A percentile compares a stretch with the other conserved stretches of the same genome.
phyloP scores from a whole-genome alignment of 1,140 invertebrate genomes.

The Anoplolepis gracilipes region DNA sequence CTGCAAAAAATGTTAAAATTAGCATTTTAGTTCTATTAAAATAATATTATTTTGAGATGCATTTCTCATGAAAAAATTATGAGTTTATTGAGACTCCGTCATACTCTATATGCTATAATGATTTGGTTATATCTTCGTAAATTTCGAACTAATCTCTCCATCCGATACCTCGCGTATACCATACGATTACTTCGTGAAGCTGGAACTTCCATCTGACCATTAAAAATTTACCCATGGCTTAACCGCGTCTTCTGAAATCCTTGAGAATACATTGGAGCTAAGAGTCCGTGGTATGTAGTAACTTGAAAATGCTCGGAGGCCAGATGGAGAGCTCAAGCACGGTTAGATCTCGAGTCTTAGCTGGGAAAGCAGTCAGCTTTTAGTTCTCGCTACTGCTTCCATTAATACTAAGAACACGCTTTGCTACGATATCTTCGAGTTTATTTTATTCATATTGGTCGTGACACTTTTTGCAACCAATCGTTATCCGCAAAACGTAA shows the following conservation, averaged over 20 bases:
- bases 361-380: conserved; percentile 39
- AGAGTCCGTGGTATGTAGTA: conserved; percentile 59
- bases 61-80: background rate
- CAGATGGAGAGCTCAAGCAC: conserved; percentile 58
- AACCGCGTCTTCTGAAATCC: conserved; percentile 66
- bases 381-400: conserved; percentile 48
- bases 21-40: too few species aligned
- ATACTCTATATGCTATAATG: background rate
- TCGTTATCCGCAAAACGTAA: conserved; percentile 1
- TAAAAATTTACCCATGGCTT: conserved; percentile 74
- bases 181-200: conserved; percentile 64
- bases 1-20: too few species aligned
- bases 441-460: conserved; percentile 48
- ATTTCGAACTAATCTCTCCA: conserved; percentile 51
- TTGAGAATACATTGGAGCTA: conserved; percentile 49
- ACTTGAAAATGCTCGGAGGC: conserved; percentile 64
- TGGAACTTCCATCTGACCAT: conserved; percentile 62
- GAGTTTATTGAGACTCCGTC: background rate
- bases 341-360: conserved; percentile 51
- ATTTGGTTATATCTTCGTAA: conserved; percentile 29
- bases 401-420: conserved; percentile 48
- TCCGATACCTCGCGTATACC: conserved; percentile 68
- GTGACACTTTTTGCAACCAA: background rate
- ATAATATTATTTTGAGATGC: background rate
- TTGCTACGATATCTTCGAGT: conserved; percentile 30